Evolutionary conservation across 2,113 vertebrate species (phyloP), one percentile per base, ranked within the genome.

Genomic region (Litocranius walleri): DNA sequence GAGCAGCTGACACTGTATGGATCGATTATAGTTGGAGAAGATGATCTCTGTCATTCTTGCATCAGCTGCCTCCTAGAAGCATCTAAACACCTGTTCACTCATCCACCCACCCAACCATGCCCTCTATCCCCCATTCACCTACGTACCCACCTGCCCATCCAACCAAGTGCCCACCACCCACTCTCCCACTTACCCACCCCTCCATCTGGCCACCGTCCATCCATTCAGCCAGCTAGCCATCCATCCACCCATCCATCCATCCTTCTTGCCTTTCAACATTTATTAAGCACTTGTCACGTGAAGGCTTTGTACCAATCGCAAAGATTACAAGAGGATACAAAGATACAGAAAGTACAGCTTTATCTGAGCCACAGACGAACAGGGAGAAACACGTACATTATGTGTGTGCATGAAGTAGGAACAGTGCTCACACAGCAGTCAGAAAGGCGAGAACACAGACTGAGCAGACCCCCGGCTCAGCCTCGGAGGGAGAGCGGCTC

Each of bases 241-340:
- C 14, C 48, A 48, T 1, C 54, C 25, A 13, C 0, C 54, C 25
- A 13, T 5, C 29, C 6, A 5, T 3, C 10, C 61, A 87, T 48
- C 10, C 33, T 54, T 82, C 27, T 40, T 82, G 36, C 9, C 29
- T 77, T 85, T 56, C 29, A 77, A 25, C 7, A 10, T 82, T 82
- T 67, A 67, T 19, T 77, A 74, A 89, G 40, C 19, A 33, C 10
- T 29, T 33, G 61, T 50, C 13, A n/a, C 2, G 1, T 36, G 17
- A 21, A 56, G n/a, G 14, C 30, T 50, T 36, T 61, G n/a, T 45
- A 27, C 36, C 59, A 40, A 92, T 36, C 25, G 30, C 52, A 71
- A 90, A 90, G 64, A 94, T 84, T 59, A 45, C 19, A 36, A 74
- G 93, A 84, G 13, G 25, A 81, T 40, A 84, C n/a, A 61, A 74